Base-by-base conservation (phyloP, 2,797 vertebrate species). In the Sebastes melanostomus region DNA sequence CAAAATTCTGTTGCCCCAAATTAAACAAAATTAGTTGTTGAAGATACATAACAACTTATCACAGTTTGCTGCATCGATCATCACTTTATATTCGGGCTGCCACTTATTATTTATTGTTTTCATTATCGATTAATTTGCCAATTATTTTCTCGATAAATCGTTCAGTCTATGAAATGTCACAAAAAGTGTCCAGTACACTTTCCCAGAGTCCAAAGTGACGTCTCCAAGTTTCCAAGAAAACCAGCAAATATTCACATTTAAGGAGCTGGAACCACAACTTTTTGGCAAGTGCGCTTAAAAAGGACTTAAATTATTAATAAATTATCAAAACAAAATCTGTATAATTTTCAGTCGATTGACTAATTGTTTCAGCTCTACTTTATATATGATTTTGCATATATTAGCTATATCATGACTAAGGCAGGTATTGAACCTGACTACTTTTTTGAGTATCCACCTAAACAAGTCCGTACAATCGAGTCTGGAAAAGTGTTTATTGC, bases 141-240 rank as follows among this genome's bases (percentile, higher is more conserved):
- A 0, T 59, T 52, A 4, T 58, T 18, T 55, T 38, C 2, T 42
- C 0, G 0, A 63, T 56, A 6, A 25, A 46, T 67, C 0, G 1
- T 10, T 36, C 22, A 9, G 59, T 66, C 18, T n/a, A 5, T 59
- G 1, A 42, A 77, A 46, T 65, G 8, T 18, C 5, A 27, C 7
- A 7, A 11, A 54, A 55, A 55, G 30, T 34, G 3, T 2, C 12
- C 4, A 5, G 0, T n/a, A n/a, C 20, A 58, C 2, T 54, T 62
- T 63, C 60, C 27, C 14, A 50, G 12, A 66, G 8, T 9, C 16
- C 24, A 66, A 58, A 73, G 13, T 46, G 42, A 46, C 14, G 0
- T 50, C 42, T 50, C 42, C 42, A 50, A 50, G 42, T 18, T 50
- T 50, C 42, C 25, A 25, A 25, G 25, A 25, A 25, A 25, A 25